Base-by-base conservation (phyloP, 2,113 vertebrate species). In the Vanacampus margaritifer region DNA sequence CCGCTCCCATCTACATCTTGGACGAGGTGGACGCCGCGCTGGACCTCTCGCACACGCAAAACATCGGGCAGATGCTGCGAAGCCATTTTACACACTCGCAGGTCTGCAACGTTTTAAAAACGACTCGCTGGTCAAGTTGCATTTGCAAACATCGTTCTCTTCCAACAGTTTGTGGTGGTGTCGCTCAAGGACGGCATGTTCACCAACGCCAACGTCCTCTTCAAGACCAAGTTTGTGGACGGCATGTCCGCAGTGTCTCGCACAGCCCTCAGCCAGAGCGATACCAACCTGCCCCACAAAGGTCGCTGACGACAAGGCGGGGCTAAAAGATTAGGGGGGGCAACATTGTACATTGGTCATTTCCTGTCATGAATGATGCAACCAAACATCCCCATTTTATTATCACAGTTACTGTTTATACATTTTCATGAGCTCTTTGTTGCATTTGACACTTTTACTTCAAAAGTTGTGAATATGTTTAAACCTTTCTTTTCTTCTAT, bases 171-270 rank as follows among this genome's bases (percentile, higher is more conserved):
- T 65, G 91, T 99, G 77, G 95, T 99, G 36, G 97, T 99, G 61
- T 99, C 97, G 6, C 86, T 99, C 54, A 99, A 99, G 84, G 97
- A 99, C n/a, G 97, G 97, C 64, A 99, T 99, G 96, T 99, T 99
- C 87, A 94, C 89, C 88, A 99, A 98, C 0, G 97, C 97, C 67
- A 99, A 98, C 1, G 93, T 98, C 67, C 93, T 99, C 41, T 99
- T 93, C 85, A 97, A 92, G 89, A 99, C 96, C 0, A 96, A 89
- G 84, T 99, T 99, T 84, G 84, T 96, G 37, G 96, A 99, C 56
- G 97, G 97, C 32, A 89, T 98, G 73, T 99, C 97, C 50, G 91
- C 93, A 0, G 88, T 99, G 46, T n/a, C 89, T 1, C 92, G 97
- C 70, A 91, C 91, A 0, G 62, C 85, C 0, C 94, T 95, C 59